Evolutionary conservation across 2,113 vertebrate genomes (phyloP), one percentile per base, ranked within the genome.

Genomic region (Pangasianodon gigas): DNA sequence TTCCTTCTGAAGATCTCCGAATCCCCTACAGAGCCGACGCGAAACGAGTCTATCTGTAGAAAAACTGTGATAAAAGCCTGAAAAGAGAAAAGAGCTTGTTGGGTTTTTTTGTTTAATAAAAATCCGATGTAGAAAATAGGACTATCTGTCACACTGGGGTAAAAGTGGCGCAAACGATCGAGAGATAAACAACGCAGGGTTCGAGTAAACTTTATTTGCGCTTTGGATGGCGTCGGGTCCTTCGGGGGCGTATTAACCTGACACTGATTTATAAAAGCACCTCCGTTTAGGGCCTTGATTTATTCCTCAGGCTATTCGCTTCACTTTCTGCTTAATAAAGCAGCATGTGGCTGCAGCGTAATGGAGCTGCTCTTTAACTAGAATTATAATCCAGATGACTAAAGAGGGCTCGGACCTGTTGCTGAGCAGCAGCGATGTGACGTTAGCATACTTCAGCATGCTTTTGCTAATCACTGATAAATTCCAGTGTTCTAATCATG

Each of bases 211-310:
- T 91, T 90, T 93, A 92, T 90, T 91, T 90, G 86, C 71, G 90
- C 90, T 91, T 92, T 90, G 87, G 87, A 85, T 88, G 80, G 87
- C 52, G 84, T 90, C 90, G 89, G 92, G 92, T 90, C 89, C 65
- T 91, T 92, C 93, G 94, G 94, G 88, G 82, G 46, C 87, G 93
- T 94, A 91, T 90, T 90, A 95, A 95, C 94, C 91, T 95, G 93
- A 93, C 93, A 95, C 93, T 95, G 94, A 94, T 94, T 95, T 96
- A 95, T 95, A 94, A 94, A 95, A 92, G 93, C 91, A 93, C 94
- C 93, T 94, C 92, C 91, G 91, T 94, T 94, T 93, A 93, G 92
- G 91, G 92, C 90, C 90, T 92, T 92, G 91, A 93, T 94, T 94
- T 93, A 89, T 93, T 93, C 91, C 94, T 79, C 62, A 79, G 91